Conservation (phyloP, 1,140 invertebrate genomes). For the Euura saliciscinereae region DNA sequence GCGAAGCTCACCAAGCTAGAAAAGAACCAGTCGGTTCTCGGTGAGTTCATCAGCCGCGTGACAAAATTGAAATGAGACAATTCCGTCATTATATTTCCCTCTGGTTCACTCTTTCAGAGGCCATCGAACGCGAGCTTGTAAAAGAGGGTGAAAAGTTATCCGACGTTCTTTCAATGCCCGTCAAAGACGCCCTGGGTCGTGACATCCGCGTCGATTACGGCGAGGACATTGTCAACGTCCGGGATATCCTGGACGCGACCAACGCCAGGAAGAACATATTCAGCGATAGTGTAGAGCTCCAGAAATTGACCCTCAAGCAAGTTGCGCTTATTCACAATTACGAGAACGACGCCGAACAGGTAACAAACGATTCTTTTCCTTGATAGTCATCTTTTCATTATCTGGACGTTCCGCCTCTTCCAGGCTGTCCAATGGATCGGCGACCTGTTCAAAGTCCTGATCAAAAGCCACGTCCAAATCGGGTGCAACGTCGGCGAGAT, state of each 20-base stretch:
- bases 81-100: background rate
- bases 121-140: conserved; percentile 70
- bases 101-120: conserved; percentile 54
- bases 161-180: conserved; percentile 78
- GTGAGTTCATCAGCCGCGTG: conserved; percentile 29
- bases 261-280: conserved; percentile 70
- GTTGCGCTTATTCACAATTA: conserved; percentile 76
- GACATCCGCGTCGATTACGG: conserved; percentile 76
- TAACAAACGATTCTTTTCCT: conserved; percentile 30
- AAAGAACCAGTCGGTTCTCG: conserved; percentile 54
- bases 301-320: conserved; percentile 78
- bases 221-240: conserved; percentile 73
- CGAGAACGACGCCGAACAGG: conserved; percentile 75
- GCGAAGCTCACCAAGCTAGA: conserved; percentile 62
- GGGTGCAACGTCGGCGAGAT: conserved; percentile 76
- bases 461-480: conserved; percentile 73
- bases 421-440: conserved; percentile 77
- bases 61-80: conserved; percentile 4
- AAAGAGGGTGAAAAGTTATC: conserved; percentile 80
- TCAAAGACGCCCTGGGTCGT: conserved; percentile 78
- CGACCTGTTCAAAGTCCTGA: conserved; percentile 74
- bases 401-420: conserved; percentile 28
- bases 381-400: conserved; percentile 3
- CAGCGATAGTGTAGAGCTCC: conserved; percentile 72
- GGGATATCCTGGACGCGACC: conserved; percentile 71